Evolutionary conservation across 2,113 vertebrate genomes (phyloP).

Genomic region (Numida meleagris): DNA sequence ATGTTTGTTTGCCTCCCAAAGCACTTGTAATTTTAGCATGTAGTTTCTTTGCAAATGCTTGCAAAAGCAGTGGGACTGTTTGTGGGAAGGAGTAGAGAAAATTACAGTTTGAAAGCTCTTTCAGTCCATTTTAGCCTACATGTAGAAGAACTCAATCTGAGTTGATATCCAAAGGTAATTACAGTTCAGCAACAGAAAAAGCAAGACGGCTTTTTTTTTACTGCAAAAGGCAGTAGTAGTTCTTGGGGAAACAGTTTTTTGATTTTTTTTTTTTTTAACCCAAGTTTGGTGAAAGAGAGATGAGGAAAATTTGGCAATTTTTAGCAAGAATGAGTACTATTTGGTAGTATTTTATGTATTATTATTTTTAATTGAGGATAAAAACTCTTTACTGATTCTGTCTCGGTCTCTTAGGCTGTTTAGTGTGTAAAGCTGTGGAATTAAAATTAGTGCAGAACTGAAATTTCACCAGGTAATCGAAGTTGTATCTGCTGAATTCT

Average conservation of each 20-base stretch:
- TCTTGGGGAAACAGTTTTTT: neutral
- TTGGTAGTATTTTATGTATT: neutral
- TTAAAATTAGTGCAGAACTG: neutral
- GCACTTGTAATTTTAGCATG: neutral
- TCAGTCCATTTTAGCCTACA: neutral
- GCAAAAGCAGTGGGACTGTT: neutral
- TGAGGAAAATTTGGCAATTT: neutral
- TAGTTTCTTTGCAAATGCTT: neutral
- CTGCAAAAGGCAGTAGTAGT: neutral
- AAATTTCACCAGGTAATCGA: neutral
- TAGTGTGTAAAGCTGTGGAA: neutral
- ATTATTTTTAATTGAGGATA: neutral
- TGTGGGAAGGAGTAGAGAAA: neutral
- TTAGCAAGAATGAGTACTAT: neutral
- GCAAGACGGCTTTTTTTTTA: too few species aligned
- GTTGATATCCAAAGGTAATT: neutral
- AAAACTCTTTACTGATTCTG: neutral
- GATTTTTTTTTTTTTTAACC: neutral
- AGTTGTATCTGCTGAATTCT: neutral
- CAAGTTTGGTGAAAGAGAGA: neutral
- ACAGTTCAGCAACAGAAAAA: neutral
- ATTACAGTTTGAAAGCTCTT: neutral
- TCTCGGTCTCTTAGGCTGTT: neutral
- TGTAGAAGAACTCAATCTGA: neutral
- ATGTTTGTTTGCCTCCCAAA: neutral